phyloP scores from a whole-genome alignment of 1,140 invertebrate species.

The Drosophila aff. region DNA sequence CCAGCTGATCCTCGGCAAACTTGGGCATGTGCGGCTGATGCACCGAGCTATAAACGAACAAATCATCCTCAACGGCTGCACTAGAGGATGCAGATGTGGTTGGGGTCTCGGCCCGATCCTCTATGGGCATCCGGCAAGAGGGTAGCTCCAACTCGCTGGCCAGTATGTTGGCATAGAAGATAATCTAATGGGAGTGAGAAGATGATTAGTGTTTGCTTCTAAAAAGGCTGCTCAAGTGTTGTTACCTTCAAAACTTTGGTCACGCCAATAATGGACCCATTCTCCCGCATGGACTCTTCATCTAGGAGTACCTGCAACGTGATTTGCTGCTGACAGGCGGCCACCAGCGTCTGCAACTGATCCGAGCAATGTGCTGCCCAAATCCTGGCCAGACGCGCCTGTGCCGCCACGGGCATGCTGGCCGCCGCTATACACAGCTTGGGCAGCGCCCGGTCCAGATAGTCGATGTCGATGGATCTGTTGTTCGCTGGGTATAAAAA shows the following conservation, averaged over 20 bases:
- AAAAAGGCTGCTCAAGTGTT: no score
- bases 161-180: slow-evolving; percentile 95
- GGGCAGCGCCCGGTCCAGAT: slow-evolving; percentile 92
- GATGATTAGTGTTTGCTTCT: no score
- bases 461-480: slow-evolving; percentile 89
- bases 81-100: slow-evolving; percentile 42
- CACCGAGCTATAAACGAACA: slow-evolving; percentile 67
- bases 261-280: slow-evolving; percentile 91
- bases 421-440: slow-evolving; percentile 92
- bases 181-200: slow-evolving; percentile 87
- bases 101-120: slow-evolving; percentile 27
- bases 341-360: slow-evolving; percentile 90
- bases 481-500: slow-evolving; percentile 56
- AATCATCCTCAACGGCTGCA: slow-evolving; percentile 59
- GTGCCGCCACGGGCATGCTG: slow-evolving; percentile 89
- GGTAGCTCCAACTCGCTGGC: slow-evolving; percentile 91
- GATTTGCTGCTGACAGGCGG: slow-evolving; percentile 94
- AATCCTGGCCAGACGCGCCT: slow-evolving; percentile 91
- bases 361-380: slow-evolving; percentile 91
- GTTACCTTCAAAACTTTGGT: slow-evolving; percentile 93
- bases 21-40: slow-evolving; percentile 84
- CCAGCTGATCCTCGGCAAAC: slow-evolving; percentile 87
- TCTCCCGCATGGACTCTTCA: slow-evolving; percentile 92
- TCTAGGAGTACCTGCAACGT: slow-evolving; percentile 92
- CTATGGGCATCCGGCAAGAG: slow-evolving; percentile 43